Evolutionary conservation across 2,113 vertebrate species (phyloP).

Genomic region (Brachirus orientalis): DNA sequence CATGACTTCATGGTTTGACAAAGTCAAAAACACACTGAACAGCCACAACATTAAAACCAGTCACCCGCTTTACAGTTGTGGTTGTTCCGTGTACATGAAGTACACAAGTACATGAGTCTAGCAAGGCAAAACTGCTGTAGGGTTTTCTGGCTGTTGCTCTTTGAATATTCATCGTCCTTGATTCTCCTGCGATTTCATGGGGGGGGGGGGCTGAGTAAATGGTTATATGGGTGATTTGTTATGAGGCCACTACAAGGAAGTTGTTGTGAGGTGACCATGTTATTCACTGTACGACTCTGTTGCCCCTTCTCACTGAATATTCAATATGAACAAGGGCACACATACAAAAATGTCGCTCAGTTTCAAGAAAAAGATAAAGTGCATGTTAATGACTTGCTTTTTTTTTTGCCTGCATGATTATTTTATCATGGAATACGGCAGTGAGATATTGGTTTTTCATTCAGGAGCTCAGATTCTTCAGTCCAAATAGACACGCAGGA

Average conservation of each 20-base stretch:
- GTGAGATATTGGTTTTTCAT: background rate
- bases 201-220: background rate
- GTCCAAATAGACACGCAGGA: background rate
- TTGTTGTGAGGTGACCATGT: too few species aligned
- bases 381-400: background rate
- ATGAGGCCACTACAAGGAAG: too few species aligned
- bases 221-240: too few species aligned
- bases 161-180: conserved; percentile 6
- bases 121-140: background rate
- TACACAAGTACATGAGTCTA: background rate
- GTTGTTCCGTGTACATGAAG: background rate
- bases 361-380: background rate
- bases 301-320: too few species aligned
- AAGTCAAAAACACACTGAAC: background rate
- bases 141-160: background rate
- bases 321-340: too few species aligned
- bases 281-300: too few species aligned
- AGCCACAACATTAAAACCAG: background rate
- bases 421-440: background rate
- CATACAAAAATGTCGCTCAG: background rate
- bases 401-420: background rate
- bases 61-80: background rate
- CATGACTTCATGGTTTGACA: background rate
- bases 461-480: background rate
- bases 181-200: background rate